Percentiles rank a stretch among this genome's conserved stretches.
These are phyloP conservation scores for Frieseomelitta varia DNA, from an alignment of 1,140 invertebrate species.

Conservation along the genomic window DNA sequence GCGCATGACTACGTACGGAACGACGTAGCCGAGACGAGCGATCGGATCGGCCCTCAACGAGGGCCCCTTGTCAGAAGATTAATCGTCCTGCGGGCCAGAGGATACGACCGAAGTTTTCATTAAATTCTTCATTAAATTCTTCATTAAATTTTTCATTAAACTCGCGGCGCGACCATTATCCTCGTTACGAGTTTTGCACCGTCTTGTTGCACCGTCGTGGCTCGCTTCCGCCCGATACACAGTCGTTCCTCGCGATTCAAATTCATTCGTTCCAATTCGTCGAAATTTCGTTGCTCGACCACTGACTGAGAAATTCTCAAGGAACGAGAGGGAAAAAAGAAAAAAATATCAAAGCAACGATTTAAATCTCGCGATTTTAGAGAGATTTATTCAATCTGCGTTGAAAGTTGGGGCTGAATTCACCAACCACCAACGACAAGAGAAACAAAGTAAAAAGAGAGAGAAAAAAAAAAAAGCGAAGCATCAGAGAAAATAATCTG, in stretches of 20 bases:
- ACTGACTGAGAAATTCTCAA: too few species aligned
- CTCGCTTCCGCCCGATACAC: background rate
- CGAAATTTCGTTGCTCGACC: background rate
- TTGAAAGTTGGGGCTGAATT: too few species aligned
- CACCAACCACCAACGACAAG: too few species aligned
- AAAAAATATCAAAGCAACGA: too few species aligned
- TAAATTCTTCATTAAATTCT: constrained; percentile 27
- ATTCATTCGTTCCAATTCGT: background rate
- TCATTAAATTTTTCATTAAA: constrained; percentile 14
- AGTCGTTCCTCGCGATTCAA: background rate
- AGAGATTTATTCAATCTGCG: too few species aligned
- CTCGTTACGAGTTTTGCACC: background rate
- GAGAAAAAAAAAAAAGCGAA: too few species aligned
- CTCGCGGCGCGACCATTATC: background rate
- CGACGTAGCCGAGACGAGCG: constrained; percentile 35
- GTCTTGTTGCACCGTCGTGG: too few species aligned
- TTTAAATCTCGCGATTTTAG: too few species aligned
- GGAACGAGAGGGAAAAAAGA: too few species aligned
- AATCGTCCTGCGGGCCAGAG: background rate
- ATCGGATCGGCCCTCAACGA: constrained; percentile 40
- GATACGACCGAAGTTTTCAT: background rate
- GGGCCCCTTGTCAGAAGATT: constrained; percentile 36
- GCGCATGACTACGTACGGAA: constrained; percentile 30
- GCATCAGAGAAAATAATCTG: background rate
- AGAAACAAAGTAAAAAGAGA: too few species aligned